Evolutionary conservation across 2,888 invertebrate genomes (phyloP), one percentile per base, ranked within the genome.

Genomic region (Ditylenchus weischeri): DNA sequence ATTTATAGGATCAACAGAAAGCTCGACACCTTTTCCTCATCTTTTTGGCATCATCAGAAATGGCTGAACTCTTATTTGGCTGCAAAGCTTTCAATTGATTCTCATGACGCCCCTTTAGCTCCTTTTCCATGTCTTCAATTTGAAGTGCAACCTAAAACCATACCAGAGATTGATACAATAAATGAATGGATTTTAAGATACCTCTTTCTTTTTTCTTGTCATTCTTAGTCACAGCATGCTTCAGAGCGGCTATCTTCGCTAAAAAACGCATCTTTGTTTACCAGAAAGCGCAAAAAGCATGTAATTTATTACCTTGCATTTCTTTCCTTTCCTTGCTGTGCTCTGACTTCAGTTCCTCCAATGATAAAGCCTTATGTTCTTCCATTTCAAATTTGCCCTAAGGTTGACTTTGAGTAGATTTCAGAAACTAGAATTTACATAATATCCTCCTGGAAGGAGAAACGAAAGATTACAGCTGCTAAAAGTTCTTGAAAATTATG

Each of bases 151-250:
- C 43, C 43, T 43, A 43, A 43, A 43, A 43, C 15, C 15, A 43
- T 8, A 13, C 8, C 15, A 15, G 43, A 8, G 11, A 43, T 43
- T 13, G 1, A 10, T 15, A 43, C 43, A 3, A 13, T 43, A 43
- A 8, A 43, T 43, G 2, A 43, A 43, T 43, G 3, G 8, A 43
- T 43, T 15, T 29, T 13, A 43, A 43, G 15, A 43, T 4, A 91
- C 86, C 84, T 93, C 93, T 84, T 91, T 93, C 79, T 92, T 91
- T 81, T 75, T 91, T 90, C 84, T 92, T 93, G 83, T 93, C 92
- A 72, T 90, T 90, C 86, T 92, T 93, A 10, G 90, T 87, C 21
- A 89, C 88, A 72, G 89, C 87, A 84, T 94, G 93, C 84, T 95
- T 95, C 76, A 95, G 83, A 5, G 88, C 88, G 84, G 91, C 90